Evolutionary conservation across 1,140 invertebrate species (phyloP), one percentile per base, ranked within the genome.

Genomic region (Hyposmocoma kahamanoa): DNA sequence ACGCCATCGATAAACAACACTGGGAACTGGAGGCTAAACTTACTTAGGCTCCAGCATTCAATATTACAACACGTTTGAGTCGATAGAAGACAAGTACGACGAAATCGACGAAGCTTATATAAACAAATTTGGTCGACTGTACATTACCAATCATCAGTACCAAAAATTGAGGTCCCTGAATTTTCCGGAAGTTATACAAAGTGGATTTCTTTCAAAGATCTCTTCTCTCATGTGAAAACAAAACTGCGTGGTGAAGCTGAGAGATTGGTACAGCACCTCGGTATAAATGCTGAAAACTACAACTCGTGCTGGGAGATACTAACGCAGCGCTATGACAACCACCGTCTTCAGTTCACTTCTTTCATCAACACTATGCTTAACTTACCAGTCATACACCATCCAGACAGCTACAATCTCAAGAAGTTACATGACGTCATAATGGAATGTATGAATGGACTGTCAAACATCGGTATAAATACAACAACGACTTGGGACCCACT

Each of bases 171-270:
- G n/a, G n/a, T n/a, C n/a, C n/a, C n/a, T n/a, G n/a, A n/a, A n/a
- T n/a, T n/a, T n/a, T n/a, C n/a, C n/a, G n/a, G n/a, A n/a, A n/a
- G n/a, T n/a, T n/a, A n/a, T n/a, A n/a, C n/a, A n/a, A n/a, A n/a
- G n/a, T n/a, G n/a, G n/a, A n/a, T n/a, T n/a, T n/a, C n/a, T n/a
- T n/a, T n/a, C n/a, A n/a, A n/a, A n/a, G n/a, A n/a, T n/a, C n/a
- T n/a, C n/a, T n/a, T n/a, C n/a, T n/a, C n/a, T n/a, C n/a, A n/a
- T n/a, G n/a, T n/a, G n/a, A 44, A 50, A 30, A 53, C 50, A 9
- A 55, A 51, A n/a, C 44, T 74, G 13, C 49, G 20, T 2, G 63
- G 58, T 8, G 53, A 63, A 18, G 56, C 68, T 8, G 51, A 32
- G n/a, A 49, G 51, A 42, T 15, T 62, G 17, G 48, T 65, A 11